A percentile compares a stretch with the other conserved stretches of the same genome.
These are phyloP conservation scores for Masticophis lateralis DNA, from an alignment of 2,797 vertebrate genomes.

Conservation along the genomic window DNA sequence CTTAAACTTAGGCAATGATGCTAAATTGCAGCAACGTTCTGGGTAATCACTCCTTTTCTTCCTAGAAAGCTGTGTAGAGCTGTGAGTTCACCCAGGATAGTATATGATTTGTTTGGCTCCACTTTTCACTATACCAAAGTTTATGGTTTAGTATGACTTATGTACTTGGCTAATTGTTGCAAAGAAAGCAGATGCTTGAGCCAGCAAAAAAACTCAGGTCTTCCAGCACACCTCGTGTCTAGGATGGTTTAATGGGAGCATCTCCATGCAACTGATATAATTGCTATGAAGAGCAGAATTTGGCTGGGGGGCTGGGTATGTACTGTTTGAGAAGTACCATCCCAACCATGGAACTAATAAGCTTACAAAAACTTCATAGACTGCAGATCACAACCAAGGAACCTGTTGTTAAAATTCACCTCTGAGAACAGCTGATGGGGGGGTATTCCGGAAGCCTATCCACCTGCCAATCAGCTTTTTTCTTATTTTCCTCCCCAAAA, in stretches of 20 bases:
- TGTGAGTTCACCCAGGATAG: not conserved
- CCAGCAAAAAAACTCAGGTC: not conserved
- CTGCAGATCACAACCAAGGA: not conserved
- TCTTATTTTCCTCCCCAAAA: no score
- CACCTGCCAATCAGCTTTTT: no score
- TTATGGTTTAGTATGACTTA: not conserved
- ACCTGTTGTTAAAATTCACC: no score
- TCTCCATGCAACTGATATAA: not conserved
- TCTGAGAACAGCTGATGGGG: no score
- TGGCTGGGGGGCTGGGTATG: not conserved
- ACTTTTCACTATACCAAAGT: not conserved
- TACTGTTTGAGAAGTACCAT: not conserved
- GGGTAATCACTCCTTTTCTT: not conserved
- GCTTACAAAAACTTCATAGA: not conserved
- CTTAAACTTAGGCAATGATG: not conserved
- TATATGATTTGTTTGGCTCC: not conserved
- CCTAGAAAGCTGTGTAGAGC: not conserved
- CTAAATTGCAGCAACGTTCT: not conserved
- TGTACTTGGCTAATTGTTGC: not conserved
- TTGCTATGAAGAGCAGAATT: not conserved
- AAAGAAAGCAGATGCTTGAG: not conserved
- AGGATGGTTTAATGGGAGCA: not conserved
- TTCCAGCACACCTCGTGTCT: not conserved
- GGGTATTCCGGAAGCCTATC: no score
- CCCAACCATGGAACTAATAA: no score